These are phyloP conservation scores for Philhelius pedissequus DNA, from an alignment of 2,888 invertebrate species.

Conservation along the genomic window DNA sequence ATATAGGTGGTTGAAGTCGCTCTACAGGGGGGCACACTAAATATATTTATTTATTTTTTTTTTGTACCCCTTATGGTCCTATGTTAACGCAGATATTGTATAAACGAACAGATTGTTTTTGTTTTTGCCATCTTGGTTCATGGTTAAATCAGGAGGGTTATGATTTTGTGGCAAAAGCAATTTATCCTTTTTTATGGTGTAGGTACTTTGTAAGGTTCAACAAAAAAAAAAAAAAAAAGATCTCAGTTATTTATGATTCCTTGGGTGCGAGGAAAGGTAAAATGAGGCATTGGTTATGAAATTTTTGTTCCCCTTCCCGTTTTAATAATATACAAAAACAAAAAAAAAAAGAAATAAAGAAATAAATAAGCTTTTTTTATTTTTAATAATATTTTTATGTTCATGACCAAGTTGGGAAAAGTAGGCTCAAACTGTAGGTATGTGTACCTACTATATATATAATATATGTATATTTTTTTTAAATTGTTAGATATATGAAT, in stretches of 20 bases:
- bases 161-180: slow-evolving; percentile 37
- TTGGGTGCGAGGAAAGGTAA: slow-evolving; percentile 22
- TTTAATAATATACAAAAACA: not conserved
- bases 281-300: slow-evolving; percentile 30
- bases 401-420: not conserved
- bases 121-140: not conserved
- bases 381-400: slow-evolving; percentile 41
- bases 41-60: slow-evolving; percentile 1
- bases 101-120: not conserved
- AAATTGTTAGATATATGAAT: not conserved
- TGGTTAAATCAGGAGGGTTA: slow-evolving; percentile 36
- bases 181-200: slow-evolving; percentile 20
- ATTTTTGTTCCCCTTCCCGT: not conserved
- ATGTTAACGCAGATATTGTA: slow-evolving; percentile 19
- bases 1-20: too few relatives aligned
- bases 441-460: too few relatives aligned
- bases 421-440: not conserved
- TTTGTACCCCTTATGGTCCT: not conserved
- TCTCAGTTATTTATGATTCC: slow-evolving; percentile 30
- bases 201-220: not conserved
- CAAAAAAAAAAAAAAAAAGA: slow-evolving; percentile 19
- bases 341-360: not conserved
- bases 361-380: slow-evolving; percentile 19
- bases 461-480: not conserved
- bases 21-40: not conserved